These are phyloP conservation scores for Lasiurus borealis DNA, from an alignment of 2,113 vertebrate species.

Conservation along the genomic window DNA sequence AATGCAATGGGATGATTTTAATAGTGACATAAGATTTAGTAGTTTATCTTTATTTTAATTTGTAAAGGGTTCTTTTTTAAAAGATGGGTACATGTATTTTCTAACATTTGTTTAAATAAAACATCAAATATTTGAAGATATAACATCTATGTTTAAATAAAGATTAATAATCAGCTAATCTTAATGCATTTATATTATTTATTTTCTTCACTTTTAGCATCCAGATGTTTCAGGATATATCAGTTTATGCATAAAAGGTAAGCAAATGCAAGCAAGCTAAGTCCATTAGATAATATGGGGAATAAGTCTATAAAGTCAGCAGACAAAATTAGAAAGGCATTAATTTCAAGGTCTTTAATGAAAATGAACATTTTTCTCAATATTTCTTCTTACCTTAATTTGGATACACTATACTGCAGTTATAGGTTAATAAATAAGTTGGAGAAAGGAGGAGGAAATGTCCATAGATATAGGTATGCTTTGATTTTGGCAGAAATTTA, in stretches of 20 bases:
- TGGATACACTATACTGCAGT: not conserved
- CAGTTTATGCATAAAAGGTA: not conserved
- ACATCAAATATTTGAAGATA: not conserved
- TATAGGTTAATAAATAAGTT: not conserved
- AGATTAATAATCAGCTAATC: not conserved
- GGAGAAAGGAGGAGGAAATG: not conserved
- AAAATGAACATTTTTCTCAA: not conserved
- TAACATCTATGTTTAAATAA: not conserved
- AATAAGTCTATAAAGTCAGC: not conserved
- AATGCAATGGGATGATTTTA: not conserved
- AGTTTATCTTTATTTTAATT: not conserved
- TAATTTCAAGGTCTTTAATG: not conserved
- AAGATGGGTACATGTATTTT: not conserved
- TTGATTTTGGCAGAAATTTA: not conserved
- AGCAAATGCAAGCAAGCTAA: not conserved
- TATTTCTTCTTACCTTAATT: conserved; percentile 17
- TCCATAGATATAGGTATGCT: not conserved
- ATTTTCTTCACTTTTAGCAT: not conserved
- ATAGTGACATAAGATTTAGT: not conserved
- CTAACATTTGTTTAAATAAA: not conserved
- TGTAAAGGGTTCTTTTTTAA: not conserved
- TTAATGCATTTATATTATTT: not conserved
- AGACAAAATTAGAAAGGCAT: not conserved
- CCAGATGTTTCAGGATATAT: not conserved
- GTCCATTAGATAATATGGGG: not conserved